phyloP scores from a whole-genome alignment of 1,140 invertebrate species.

The Papilio glaucus region DNA sequence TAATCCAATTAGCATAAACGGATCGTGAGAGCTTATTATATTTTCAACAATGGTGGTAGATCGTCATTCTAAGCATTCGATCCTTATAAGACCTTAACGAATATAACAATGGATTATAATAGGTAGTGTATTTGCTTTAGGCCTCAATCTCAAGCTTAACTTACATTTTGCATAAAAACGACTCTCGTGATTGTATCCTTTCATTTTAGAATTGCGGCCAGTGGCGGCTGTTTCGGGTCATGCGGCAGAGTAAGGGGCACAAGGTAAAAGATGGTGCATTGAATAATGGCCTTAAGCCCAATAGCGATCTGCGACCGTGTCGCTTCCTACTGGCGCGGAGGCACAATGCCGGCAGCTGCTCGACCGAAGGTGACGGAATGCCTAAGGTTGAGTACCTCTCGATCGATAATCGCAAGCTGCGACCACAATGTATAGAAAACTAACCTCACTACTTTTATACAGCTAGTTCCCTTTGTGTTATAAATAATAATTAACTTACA shows the following conservation, averaged over 20 bases:
- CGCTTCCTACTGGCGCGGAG: constrained; percentile 80
- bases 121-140: constrained; percentile 2
- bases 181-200: constrained; percentile 33
- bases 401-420: constrained; percentile 46
- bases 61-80: background rate
- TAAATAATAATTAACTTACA: constrained; percentile 27
- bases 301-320: constrained; percentile 78
- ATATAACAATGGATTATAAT: background rate
- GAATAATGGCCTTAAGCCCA: constrained; percentile 81
- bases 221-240: constrained; percentile 73
- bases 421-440: constrained; percentile 11
- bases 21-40: background rate
- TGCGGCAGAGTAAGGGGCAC: constrained; percentile 74
- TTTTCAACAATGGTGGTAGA: too few relatives aligned
- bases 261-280: constrained; percentile 84
- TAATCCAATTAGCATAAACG: background rate
- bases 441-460: constrained; percentile 11
- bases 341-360: constrained; percentile 73
- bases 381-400: constrained; percentile 72
- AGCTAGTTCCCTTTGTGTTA: background rate
- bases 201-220: constrained; percentile 47
- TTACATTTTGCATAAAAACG: constrained; percentile 10
- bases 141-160: background rate
- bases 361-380: constrained; percentile 71
- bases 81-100: background rate